Base-by-base conservation (phyloP, 2,888 invertebrate genomes). In the Apomyelois bistriatella region DNA sequence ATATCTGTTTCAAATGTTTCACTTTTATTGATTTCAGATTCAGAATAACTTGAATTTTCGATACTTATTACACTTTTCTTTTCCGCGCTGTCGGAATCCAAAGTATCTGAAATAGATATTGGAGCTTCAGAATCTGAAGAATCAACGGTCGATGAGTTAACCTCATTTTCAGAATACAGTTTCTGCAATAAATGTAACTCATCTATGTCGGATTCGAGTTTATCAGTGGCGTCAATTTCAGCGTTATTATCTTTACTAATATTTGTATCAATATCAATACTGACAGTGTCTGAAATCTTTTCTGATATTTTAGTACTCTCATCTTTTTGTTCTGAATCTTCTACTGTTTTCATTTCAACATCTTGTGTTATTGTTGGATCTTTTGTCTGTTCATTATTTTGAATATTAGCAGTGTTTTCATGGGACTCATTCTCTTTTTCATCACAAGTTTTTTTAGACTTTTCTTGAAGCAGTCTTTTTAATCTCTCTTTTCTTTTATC, bases 11-110 rank as follows among this genome's bases (percentile, higher is more conserved):
- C 61, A 28, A 28, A 13, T 43, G 52, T 52, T 15, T 55, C 54
- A 52, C 61, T 58, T 58, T 67, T 67, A 47, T 62, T 65, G 9
- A 47, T 56, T 60, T 87, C 86, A 5, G 76, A 73, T 66, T 86
- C 88, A 12, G 88, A 87, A 57, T 77, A 84, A 68, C 83, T 88
- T 2, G 89, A 89, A 64, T 89, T 82, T 74, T 87, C 89, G 59
- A 88, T 86, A 58, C 89, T 89, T 16, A 89, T 85, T 12, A 88
- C 76, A 57, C 60, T 64, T 46, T 63, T 71, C 55, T 62, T 68
- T 53, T 59, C 66, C 13, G 77, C 77, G 56, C 70, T 72, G 49
- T 72, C 73, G 12, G 82, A 79, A 32, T 72, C 76, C 13, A 76
- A 57, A 4, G 81, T 75, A 57, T 87, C 88, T 36, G 87, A 85